Conservation (phyloP, 2,113 vertebrate genomes). For the Sorex araneus region DNA sequence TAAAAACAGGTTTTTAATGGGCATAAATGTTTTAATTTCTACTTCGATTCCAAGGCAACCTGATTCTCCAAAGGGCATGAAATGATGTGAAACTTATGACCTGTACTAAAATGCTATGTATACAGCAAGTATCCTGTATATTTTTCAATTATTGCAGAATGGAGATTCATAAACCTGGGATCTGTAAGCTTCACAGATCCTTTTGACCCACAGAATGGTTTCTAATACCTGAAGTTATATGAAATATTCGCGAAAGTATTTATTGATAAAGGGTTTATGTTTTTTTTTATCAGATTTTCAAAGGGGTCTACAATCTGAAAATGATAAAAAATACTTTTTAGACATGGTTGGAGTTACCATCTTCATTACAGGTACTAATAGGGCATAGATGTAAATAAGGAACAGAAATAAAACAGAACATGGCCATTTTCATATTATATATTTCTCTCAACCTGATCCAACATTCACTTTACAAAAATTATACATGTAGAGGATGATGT, state of each 20-base stretch:
- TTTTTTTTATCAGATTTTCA: slow-evolving; percentile 23
- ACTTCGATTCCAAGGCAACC: slow-evolving; percentile 57
- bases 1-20: slow-evolving; percentile 73
- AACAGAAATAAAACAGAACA: neutral
- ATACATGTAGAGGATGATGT: neutral
- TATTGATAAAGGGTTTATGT: neutral
- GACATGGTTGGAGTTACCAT: neutral
- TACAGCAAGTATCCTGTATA: neutral
- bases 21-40: slow-evolving; percentile 64
- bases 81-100: slow-evolving; percentile 20
- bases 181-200: neutral
- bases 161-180: slow-evolving; percentile 52
- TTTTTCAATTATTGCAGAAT: slow-evolving; percentile 22
- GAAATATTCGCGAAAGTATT: slow-evolving; percentile 4
- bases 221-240: neutral
- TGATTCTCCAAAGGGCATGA: slow-evolving; percentile 43
- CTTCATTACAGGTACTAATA: neutral
- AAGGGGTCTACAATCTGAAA: slow-evolving; percentile 5
- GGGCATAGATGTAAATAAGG: neutral
- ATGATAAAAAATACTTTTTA: neutral
- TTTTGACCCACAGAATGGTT: neutral
- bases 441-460: slow-evolving; percentile 27
- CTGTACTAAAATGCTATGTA: neutral
- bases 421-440: slow-evolving; percentile 17
- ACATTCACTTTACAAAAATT: slow-evolving; percentile 14